These are phyloP conservation scores for Hystrix cristata DNA, from an alignment of 2,113 vertebrate species.

Conservation along the genomic window DNA sequence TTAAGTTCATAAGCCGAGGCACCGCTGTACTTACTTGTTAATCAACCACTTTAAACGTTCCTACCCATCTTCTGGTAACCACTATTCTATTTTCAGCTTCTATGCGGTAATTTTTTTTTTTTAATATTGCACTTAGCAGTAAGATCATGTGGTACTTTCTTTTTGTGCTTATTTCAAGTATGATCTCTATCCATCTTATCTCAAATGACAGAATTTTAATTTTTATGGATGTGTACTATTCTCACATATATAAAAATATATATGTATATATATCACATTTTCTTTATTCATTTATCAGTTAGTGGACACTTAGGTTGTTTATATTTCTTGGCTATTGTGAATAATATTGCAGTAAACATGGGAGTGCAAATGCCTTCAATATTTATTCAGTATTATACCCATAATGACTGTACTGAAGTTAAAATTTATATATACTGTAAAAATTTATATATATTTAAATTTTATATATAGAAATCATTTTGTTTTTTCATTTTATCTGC, in stretches of 20 bases:
- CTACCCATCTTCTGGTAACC: neutral
- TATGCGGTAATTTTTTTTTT: neutral
- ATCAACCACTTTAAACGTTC: neutral
- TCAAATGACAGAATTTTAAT: neutral
- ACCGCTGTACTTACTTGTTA: neutral
- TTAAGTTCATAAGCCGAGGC: neutral
- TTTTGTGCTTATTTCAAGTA: neutral
- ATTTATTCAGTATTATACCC: neutral
- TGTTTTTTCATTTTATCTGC: neutral
- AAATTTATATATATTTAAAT: neutral
- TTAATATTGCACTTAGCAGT: neutral
- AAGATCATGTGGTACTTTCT: neutral
- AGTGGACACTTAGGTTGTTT: neutral
- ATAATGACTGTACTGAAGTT: neutral
- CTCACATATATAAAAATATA: neutral
- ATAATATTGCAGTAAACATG: neutral
- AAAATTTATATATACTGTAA: neutral
- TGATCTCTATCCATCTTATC: neutral
- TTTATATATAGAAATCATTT: neutral
- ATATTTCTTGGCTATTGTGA: neutral
- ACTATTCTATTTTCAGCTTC: neutral
- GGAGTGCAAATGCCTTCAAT: neutral
- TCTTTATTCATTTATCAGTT: neutral
- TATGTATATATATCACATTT: no score
- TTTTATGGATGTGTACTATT: neutral